Conservation (phyloP, 1,140 invertebrate species). For the Drosophila grimshawi region DNA sequence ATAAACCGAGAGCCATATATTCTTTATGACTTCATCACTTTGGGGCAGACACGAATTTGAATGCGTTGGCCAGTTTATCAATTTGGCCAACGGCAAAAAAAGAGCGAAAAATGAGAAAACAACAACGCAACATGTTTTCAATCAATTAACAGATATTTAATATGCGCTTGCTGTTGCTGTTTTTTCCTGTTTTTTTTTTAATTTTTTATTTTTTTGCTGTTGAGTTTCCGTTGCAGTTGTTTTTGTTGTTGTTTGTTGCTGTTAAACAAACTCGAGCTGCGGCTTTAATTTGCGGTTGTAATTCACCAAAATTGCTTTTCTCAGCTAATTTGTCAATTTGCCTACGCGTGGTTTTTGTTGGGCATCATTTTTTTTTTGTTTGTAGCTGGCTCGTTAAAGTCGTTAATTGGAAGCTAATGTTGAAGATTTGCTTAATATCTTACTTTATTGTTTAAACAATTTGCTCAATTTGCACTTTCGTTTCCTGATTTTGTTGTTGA, state of each 20-base stretch:
- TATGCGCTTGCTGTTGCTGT: conserved; percentile 36
- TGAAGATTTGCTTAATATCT: conserved; percentile 64
- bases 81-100: conserved; percentile 15
- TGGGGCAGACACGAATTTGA: conserved; percentile 51
- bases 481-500: background rate
- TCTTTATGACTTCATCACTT: conserved; percentile 79
- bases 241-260: conserved; percentile 5
- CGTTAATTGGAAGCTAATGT: conserved; percentile 57
- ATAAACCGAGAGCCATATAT: conserved; percentile 60
- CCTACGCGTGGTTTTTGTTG: conserved; percentile 44
- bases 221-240: background rate
- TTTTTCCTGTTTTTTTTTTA: conserved; percentile 15
- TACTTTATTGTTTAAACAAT: conserved; percentile 66
- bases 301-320: conserved; percentile 71
- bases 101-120: conserved; percentile 4
- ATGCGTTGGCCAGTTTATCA: conserved; percentile 49
- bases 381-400: conserved; percentile 47
- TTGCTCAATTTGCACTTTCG: conserved; percentile 37
- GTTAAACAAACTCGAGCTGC: conserved; percentile 40
- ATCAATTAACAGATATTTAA: conserved; percentile 66
- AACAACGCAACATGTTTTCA: conserved; percentile 62
- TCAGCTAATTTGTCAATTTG: conserved; percentile 75
- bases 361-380: background rate
- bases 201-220: too few relatives aligned
- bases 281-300: conserved; percentile 65